These are phyloP conservation scores for Ascaphus truei DNA, from an alignment of 2,113 vertebrate species.

Conservation along the genomic window DNA sequence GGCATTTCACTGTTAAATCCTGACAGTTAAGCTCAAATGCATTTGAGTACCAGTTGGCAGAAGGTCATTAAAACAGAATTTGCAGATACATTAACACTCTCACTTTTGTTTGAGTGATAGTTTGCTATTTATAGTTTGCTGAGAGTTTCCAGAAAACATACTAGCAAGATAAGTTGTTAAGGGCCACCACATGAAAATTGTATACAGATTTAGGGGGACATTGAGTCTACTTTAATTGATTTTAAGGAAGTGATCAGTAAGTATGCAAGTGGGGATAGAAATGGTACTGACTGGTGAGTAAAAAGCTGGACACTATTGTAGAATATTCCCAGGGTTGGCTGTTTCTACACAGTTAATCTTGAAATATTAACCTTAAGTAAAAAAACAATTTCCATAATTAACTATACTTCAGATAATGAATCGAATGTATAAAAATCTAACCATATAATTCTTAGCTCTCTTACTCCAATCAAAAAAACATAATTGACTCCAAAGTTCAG, in stretches of 20 bases:
- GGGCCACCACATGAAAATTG: slow-evolving; percentile 66
- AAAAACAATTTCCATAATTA: background rate
- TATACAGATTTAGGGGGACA: slow-evolving; percentile 51
- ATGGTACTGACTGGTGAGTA: slow-evolving; percentile 54
- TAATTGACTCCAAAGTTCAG: no score
- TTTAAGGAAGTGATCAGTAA: slow-evolving; percentile 65
- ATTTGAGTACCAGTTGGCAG: slow-evolving; percentile 80
- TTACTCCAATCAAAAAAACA: no score
- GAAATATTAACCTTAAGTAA: background rate
- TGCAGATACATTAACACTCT: slow-evolving; percentile 81
- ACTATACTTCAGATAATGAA: slow-evolving; percentile 7
- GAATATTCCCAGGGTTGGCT: slow-evolving; percentile 11
- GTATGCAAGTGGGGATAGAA: slow-evolving; percentile 61
- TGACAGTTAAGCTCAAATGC: slow-evolving; percentile 84
- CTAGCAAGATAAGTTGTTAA: slow-evolving; percentile 76
- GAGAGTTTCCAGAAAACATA: slow-evolving; percentile 81
- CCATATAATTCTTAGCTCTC: no score
- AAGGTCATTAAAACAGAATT: slow-evolving; percentile 86
- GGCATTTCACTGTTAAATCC: slow-evolving; percentile 81
- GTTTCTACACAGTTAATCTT: background rate
- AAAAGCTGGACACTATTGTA: slow-evolving; percentile 15
- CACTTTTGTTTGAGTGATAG: slow-evolving; percentile 84
- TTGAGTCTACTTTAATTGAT: slow-evolving; percentile 68
- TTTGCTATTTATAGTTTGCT: slow-evolving; percentile 85
- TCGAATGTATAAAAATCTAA: no score